Conservation (phyloP, 2,113 vertebrate species). For the Meriones unguiculatus region DNA sequence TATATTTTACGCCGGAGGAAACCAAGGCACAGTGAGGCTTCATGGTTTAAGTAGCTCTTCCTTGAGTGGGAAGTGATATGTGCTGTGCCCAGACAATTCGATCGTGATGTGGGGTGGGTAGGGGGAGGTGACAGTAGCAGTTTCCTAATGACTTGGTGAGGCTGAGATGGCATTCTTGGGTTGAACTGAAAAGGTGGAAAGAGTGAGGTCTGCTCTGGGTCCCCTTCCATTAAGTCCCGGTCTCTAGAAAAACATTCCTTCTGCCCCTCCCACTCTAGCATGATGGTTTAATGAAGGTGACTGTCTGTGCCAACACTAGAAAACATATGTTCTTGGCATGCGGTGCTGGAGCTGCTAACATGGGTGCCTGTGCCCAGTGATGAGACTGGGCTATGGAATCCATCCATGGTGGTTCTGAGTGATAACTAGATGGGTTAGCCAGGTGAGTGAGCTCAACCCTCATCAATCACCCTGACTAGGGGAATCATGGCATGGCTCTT, state of each 20-base stretch:
- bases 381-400: not conserved
- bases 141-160: not conserved
- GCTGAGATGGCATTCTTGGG: fast-evolving
- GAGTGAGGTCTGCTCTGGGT: not conserved
- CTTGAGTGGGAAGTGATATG: not conserved
- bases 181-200: not conserved
- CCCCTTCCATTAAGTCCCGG: not conserved
- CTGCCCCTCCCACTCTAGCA: constrained; percentile 71
- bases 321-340: constrained; percentile 17
- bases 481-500: not conserved
- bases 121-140: not conserved
- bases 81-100: not conserved
- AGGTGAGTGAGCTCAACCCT: not conserved
- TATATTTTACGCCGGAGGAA: not conserved
- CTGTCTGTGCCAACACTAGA: constrained; percentile 57
- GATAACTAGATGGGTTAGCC: not conserved
- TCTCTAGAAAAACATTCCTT: constrained; percentile 79
- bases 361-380: not conserved
- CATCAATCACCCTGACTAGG: not conserved
- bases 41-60: not conserved
- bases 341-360: not conserved
- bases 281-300: constrained; percentile 72
- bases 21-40: not conserved
- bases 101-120: not conserved
- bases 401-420: not conserved